phyloP scores from a whole-genome alignment of 2,797 vertebrate species.

The Sardinella longiceps region DNA sequence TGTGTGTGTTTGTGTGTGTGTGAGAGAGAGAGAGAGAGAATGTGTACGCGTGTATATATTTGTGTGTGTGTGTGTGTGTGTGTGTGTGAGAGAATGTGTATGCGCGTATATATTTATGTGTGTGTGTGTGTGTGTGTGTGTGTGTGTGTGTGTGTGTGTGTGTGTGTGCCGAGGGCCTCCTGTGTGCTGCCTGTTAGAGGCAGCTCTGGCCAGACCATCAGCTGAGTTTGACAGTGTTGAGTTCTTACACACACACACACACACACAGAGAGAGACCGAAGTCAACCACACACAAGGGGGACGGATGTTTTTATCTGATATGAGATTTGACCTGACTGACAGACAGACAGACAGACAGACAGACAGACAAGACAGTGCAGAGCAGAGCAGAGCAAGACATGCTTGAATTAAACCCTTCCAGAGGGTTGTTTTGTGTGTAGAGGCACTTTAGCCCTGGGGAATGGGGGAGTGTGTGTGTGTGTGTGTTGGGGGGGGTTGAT shows the following conservation, averaged over 20 bases:
- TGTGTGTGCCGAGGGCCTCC: too few species aligned
- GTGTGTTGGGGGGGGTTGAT: constrained; percentile 39
- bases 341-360: background rate
- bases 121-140: too few species aligned
- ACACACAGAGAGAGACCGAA: too few species aligned
- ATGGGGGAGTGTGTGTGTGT: background rate
- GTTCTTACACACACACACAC: background rate
- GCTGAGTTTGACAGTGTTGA: background rate
- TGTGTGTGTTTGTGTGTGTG: too few species aligned
- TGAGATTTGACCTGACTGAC: constrained; percentile 28
- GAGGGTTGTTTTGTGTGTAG: constrained; percentile 51
- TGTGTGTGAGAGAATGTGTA: too few species aligned
- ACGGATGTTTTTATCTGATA: constrained; percentile 41
- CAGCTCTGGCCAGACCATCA: background rate
- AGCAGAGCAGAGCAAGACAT: too few species aligned
- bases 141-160: too few species aligned
- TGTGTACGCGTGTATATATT: too few species aligned
- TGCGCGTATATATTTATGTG: too few species aligned
- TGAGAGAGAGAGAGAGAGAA: too few species aligned
- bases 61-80: too few species aligned
- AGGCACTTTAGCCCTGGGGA: constrained; percentile 41
- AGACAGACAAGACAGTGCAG: constrained; percentile 12
- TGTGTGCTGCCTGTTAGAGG: too few species aligned
- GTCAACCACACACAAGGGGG: background rate
- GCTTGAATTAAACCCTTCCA: constrained; percentile 43